Percentiles rank a stretch among this genome's conserved stretches.
Conservation (phyloP, 2,113 vertebrate species). For the Pelvicachromis taeniatus region DNA sequence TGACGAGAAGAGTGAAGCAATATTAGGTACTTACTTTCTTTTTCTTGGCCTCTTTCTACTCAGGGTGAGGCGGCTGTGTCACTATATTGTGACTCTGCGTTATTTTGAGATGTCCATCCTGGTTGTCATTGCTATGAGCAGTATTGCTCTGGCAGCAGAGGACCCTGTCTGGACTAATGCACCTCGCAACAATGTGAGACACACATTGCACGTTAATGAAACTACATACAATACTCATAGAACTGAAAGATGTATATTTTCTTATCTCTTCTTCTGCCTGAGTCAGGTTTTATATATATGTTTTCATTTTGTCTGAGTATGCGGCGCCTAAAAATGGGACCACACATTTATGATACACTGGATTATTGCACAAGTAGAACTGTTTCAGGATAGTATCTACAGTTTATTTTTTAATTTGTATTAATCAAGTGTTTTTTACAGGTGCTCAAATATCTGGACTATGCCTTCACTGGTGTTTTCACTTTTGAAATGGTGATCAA, state of each 20-base stretch:
- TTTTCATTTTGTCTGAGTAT: neutral
- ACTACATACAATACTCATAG: neutral
- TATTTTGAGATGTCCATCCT: slow-evolving; percentile 98
- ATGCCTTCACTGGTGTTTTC: slow-evolving; percentile 96
- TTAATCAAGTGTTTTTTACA: slow-evolving; percentile 45
- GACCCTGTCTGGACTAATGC: slow-evolving; percentile 90
- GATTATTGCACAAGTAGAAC: neutral
- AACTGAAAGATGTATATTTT: neutral
- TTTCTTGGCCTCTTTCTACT: neutral
- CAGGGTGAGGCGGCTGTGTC: slow-evolving; percentile 89
- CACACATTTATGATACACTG: neutral
- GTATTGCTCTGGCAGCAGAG: slow-evolving; percentile 92
- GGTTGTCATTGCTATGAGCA: slow-evolving; percentile 92
- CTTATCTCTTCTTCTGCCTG: neutral
- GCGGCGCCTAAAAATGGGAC: neutral
- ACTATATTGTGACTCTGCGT: slow-evolving; percentile 90
- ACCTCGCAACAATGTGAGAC: slow-evolving; percentile 86
- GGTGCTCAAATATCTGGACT: slow-evolving; percentile 97
- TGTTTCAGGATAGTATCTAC: neutral
- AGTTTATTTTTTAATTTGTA: neutral
- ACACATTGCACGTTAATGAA: neutral
- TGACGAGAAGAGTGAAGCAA: neutral
- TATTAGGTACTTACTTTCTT: neutral
- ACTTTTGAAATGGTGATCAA: slow-evolving; percentile 99
- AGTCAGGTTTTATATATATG: neutral